Percentiles rank a stretch among this genome's conserved stretches.
Evolutionary conservation across 2,888 invertebrate species (phyloP).

Genomic region (Eucriotettix oculatus): DNA sequence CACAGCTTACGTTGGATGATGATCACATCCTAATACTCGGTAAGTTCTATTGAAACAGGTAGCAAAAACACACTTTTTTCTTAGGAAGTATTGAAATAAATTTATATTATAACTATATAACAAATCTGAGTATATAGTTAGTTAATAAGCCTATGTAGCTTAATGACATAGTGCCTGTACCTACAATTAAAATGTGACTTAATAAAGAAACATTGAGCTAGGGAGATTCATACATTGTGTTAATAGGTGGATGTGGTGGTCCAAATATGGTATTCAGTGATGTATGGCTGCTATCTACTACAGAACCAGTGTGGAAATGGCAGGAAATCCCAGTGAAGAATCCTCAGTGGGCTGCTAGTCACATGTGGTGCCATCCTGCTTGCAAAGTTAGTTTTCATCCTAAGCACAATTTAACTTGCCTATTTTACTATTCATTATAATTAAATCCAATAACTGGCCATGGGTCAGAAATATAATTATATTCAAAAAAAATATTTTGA

Average conservation of each 20-base stretch:
- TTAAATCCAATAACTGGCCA: too few species aligned
- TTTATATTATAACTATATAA: too few species aligned
- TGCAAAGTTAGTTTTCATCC: constrained; percentile 40
- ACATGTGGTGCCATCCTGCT: constrained; percentile 88
- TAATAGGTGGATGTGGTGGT: constrained; percentile 63
- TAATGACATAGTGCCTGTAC: too few species aligned
- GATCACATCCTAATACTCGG: constrained; percentile 62
- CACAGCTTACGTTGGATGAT: constrained; percentile 67
- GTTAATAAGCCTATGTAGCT: too few species aligned
- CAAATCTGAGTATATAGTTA: too few species aligned
- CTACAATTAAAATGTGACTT: too few species aligned
- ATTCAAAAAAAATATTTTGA: too few species aligned
- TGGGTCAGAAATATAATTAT: too few species aligned
- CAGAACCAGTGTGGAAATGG: constrained; percentile 51
- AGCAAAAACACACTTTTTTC: too few species aligned
- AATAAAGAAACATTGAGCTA: too few species aligned
- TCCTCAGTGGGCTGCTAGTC: constrained; percentile 63
- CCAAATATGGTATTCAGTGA: constrained; percentile 75
- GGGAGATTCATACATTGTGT: background rate
- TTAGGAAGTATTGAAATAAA: too few species aligned
- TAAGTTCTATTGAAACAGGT: constrained; percentile 10
- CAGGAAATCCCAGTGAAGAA: constrained; percentile 57
- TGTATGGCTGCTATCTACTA: constrained; percentile 77
- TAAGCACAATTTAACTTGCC: constrained; percentile 11
- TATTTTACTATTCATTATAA: too few species aligned